Evolutionary conservation across 1,140 invertebrate species (phyloP).

Genomic region (Araneus ventricosus): DNA sequence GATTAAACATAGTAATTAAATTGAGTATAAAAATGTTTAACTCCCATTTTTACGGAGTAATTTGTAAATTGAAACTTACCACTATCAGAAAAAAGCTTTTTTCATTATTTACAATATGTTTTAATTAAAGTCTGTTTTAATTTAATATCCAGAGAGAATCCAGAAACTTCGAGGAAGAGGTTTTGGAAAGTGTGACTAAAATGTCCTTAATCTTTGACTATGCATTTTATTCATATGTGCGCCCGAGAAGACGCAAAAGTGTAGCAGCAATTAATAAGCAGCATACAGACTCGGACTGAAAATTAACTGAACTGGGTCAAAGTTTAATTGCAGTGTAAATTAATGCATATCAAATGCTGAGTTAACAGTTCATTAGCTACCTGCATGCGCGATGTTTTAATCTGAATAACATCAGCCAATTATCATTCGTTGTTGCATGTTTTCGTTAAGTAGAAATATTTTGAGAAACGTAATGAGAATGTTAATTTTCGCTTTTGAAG

Average conservation of each 20-base stretch:
- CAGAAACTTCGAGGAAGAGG: not conserved
- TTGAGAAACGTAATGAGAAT: too few species aligned
- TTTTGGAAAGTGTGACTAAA: not conserved
- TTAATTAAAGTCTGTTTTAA: not conserved
- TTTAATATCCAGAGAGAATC: not conserved
- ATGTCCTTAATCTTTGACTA: not conserved
- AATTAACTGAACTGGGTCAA: not conserved
- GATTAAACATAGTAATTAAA: too few species aligned
- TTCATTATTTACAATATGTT: not conserved
- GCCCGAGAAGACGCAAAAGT: not conserved
- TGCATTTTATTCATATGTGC: not conserved
- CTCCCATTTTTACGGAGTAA: too few species aligned
- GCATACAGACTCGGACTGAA: not conserved
- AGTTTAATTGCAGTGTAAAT: conserved; percentile 4
- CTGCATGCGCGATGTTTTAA: not conserved
- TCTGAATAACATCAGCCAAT: not conserved
- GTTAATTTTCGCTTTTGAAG: too few species aligned
- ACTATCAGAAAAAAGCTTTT: too few species aligned
- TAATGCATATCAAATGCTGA: not conserved
- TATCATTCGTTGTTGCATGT: not conserved
- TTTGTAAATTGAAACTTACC: too few species aligned
- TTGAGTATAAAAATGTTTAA: too few species aligned
- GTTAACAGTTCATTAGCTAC: not conserved
- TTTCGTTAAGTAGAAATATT: too few species aligned
- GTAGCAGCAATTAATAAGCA: not conserved